These are phyloP conservation scores for Stictocephala bisonia DNA, from an alignment of 2,888 invertebrate species.

Conservation along the genomic window DNA sequence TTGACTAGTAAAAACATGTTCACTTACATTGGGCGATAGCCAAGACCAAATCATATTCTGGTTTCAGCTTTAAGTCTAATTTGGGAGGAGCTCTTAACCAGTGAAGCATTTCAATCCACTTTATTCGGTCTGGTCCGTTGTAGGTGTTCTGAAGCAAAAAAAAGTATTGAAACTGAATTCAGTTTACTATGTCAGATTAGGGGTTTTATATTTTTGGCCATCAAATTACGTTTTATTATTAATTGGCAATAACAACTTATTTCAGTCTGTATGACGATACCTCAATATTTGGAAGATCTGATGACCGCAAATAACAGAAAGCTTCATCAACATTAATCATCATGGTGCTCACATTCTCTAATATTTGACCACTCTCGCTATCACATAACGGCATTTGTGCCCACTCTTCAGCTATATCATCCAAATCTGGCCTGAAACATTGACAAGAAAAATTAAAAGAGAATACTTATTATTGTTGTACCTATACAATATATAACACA, in stretches of 20 bases:
- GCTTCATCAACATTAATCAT: slow-evolving; percentile 42
- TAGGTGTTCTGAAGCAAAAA: background rate
- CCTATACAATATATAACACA: too few relatives aligned
- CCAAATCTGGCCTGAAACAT: slow-evolving; percentile 16
- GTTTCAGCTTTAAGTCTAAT: slow-evolving; percentile 62
- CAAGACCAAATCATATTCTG: slow-evolving; percentile 65
- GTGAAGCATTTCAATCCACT: slow-evolving; percentile 42
- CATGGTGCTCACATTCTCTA: slow-evolving; percentile 13
- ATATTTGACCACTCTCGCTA: background rate
- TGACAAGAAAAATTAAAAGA: too few relatives aligned
- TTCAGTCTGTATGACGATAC: slow-evolving; percentile 7
- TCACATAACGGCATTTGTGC: slow-evolving; percentile 30
- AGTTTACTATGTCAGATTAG: too few relatives aligned
- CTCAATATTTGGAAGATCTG: slow-evolving; percentile 24
- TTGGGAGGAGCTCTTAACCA: slow-evolving; percentile 62
- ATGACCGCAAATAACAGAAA: slow-evolving; percentile 41
- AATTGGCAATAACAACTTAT: too few relatives aligned
- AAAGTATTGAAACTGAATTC: too few relatives aligned
- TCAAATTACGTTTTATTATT: too few relatives aligned
- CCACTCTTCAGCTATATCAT: slow-evolving; percentile 41
- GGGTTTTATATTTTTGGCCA: background rate
- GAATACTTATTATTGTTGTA: too few relatives aligned
- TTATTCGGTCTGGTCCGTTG: slow-evolving; percentile 25
- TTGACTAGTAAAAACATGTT: too few relatives aligned
- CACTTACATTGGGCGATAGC: slow-evolving; percentile 66